These are phyloP conservation scores for Babyrousa celebensis DNA, from an alignment of 2,797 vertebrate species.

Conservation along the genomic window DNA sequence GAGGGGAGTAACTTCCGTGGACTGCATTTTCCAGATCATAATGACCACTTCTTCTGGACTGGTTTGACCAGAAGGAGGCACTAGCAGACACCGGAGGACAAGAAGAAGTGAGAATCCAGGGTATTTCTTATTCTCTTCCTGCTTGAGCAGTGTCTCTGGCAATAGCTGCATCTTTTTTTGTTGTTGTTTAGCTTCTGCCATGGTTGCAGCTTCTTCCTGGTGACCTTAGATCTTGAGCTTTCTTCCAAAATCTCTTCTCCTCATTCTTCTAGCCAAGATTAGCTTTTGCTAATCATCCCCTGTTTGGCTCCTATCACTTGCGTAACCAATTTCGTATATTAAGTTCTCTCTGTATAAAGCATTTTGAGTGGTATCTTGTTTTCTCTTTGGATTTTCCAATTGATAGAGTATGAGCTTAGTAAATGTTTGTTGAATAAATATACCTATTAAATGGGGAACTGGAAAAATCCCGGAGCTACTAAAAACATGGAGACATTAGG, in stretches of 20 bases:
- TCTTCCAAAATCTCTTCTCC: background rate
- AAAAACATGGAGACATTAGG: background rate
- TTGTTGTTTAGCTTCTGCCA: background rate
- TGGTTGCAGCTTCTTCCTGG: background rate
- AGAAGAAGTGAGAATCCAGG: background rate
- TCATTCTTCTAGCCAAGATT: background rate
- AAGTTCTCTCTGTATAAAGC: background rate
- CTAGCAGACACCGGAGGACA: background rate
- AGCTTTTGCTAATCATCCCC: background rate
- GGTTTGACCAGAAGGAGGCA: background rate
- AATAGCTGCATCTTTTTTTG: background rate
- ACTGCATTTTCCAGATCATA: background rate
- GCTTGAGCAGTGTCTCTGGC: background rate
- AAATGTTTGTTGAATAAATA: slow-evolving; percentile 19
- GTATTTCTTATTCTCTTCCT: background rate
- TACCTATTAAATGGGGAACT: background rate
- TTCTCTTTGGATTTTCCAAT: background rate
- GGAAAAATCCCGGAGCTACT: background rate
- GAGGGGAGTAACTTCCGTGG: background rate
- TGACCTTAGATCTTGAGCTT: background rate
- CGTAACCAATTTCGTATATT: background rate
- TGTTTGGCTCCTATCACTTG: background rate
- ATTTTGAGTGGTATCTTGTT: slow-evolving; percentile 1
- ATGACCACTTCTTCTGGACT: background rate
- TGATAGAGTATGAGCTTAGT: background rate